These are phyloP conservation scores for Loris lydekkerianus DNA, from an alignment of 2,797 vertebrate genomes.

Conservation along the genomic window DNA sequence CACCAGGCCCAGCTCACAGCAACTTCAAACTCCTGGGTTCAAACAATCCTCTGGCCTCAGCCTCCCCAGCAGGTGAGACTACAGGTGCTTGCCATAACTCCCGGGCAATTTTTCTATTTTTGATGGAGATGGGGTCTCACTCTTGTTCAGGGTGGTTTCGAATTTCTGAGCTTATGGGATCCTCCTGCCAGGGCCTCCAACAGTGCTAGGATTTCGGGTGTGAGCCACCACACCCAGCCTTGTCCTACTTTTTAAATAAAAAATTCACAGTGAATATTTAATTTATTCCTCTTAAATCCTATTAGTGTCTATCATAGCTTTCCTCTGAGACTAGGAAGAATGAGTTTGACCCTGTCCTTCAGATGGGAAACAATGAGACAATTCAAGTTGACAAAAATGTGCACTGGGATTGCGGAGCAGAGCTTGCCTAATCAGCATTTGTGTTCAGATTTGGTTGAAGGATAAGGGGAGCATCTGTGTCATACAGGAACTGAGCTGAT, in stretches of 20 bases:
- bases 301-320: not conserved
- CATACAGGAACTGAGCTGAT: not conserved
- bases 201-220: too few species aligned
- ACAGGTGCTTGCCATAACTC: too few species aligned
- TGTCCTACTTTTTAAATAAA: not conserved
- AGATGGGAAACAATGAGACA: not conserved
- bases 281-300: not conserved
- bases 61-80: too few species aligned
- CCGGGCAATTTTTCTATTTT: too few species aligned
- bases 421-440: not conserved
- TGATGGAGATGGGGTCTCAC: too few species aligned
- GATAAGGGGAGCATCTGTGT: not conserved
- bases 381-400: not conserved
- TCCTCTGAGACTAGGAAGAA: not conserved
- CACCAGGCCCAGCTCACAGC: too few species aligned
- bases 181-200: too few species aligned
- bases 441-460: constrained; percentile 23
- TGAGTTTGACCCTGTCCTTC: not conserved
- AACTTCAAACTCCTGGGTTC: too few species aligned
- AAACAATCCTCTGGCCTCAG: too few species aligned
- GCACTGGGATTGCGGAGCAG: not conserved
- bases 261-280: not conserved
- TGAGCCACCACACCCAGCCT: not conserved
- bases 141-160: too few species aligned
- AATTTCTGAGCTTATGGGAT: too few species aligned